Percentiles rank a stretch among this genome's conserved stretches.
phyloP scores from a whole-genome alignment of 2,797 vertebrate genomes.

The Leptoclinus maculatus region DNA sequence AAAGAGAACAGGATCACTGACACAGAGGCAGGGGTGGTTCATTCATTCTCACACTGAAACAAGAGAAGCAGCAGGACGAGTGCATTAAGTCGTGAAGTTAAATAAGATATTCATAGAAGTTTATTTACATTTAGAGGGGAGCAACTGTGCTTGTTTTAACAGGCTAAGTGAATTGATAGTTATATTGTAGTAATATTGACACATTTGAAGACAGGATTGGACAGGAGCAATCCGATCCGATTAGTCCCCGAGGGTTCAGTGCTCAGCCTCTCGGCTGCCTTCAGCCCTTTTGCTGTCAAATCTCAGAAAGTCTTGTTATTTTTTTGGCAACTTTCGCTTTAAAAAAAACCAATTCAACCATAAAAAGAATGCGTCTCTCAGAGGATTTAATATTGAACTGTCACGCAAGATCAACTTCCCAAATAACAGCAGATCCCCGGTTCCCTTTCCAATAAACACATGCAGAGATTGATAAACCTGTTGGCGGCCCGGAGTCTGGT shows the following conservation, averaged over 20 bases:
- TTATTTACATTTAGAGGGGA: background rate
- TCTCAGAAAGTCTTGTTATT: background rate
- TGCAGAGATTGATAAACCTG: slow-evolving; percentile 46
- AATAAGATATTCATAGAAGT: background rate
- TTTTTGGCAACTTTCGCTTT: background rate
- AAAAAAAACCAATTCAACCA: slow-evolving; percentile 31
- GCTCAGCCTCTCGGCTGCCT: slow-evolving; percentile 1
- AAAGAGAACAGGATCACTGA: slow-evolving; percentile 11
- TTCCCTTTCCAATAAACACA: slow-evolving; percentile 56
- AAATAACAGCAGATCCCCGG: slow-evolving; percentile 50
- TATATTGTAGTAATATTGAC: too few relatives aligned
- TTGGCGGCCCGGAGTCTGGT: slow-evolving; percentile 31
- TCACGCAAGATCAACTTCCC: slow-evolving; percentile 66
- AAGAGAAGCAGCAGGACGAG: background rate
- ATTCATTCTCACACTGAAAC: background rate
- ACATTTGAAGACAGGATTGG: too few relatives aligned
- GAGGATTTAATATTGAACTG: slow-evolving; percentile 66
- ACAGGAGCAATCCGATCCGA: background rate
- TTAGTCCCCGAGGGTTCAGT: background rate
- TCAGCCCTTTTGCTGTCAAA: slow-evolving; percentile 7
- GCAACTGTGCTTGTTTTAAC: background rate
- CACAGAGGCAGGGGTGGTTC: background rate
- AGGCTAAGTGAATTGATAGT: too few relatives aligned
- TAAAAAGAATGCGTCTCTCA: slow-evolving; percentile 45
- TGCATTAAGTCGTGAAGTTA: background rate